These are phyloP conservation scores for Pleuronectes platessa DNA, from an alignment of 2,113 vertebrate genomes.

Conservation along the genomic window DNA sequence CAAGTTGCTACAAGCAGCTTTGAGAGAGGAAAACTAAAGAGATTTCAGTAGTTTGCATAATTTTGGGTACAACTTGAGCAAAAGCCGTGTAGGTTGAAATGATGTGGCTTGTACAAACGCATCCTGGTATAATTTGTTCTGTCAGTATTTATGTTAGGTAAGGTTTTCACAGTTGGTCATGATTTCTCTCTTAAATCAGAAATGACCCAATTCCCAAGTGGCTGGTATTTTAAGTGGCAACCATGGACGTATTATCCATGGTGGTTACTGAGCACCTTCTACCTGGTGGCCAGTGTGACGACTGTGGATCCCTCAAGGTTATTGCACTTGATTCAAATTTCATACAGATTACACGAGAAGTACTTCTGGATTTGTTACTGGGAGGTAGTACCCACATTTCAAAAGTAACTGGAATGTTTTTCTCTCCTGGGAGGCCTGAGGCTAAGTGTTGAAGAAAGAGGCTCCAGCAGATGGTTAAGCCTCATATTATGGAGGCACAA, in stretches of 20 bases:
- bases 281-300: not conserved
- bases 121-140: not conserved
- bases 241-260: not conserved
- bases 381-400: constrained; percentile 4
- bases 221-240: not conserved
- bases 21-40: not conserved
- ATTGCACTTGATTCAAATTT: constrained; percentile 12
- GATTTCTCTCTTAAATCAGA: not conserved
- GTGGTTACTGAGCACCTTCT: not conserved
- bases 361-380: not conserved
- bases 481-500: constrained; percentile 24
- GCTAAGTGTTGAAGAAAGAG: constrained; percentile 29
- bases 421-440: not conserved
- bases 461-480: constrained; percentile 24
- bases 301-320: not conserved
- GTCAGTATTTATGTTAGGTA: not conserved
- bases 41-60: not conserved
- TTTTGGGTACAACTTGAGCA: too few relatives aligned
- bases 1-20: constrained; percentile 27
- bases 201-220: not conserved
- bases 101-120: too few relatives aligned
- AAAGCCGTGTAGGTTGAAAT: too few relatives aligned
- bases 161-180: not conserved
- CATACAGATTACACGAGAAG: constrained; percentile 5
- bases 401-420: constrained; percentile 21